phyloP scores from a whole-genome alignment of 2,797 vertebrate species.

The Eulemur albifrons region DNA sequence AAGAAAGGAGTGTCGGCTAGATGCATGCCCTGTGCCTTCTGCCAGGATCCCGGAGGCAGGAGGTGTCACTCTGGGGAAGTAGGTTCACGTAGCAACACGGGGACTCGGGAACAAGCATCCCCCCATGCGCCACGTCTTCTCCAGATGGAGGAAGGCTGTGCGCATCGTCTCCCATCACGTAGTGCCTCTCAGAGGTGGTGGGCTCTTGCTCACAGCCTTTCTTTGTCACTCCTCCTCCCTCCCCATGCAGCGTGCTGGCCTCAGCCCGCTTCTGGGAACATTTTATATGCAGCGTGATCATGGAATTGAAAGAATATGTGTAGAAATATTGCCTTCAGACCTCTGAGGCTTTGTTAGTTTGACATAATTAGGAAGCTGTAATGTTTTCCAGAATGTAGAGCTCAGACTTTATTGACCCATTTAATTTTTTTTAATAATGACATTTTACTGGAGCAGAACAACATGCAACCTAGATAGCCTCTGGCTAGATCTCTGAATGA shows the following conservation, averaged over 20 bases:
- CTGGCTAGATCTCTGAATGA: slow-evolving; percentile 49
- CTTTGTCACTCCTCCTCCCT: background rate
- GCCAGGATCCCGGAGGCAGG: background rate
- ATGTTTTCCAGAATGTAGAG: slow-evolving; percentile 63
- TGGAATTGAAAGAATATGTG: slow-evolving; percentile 13
- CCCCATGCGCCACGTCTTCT: rapidly evolving
- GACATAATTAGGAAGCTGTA: slow-evolving; percentile 64
- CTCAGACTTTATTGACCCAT: slow-evolving; percentile 69
- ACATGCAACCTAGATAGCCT: slow-evolving; percentile 26
- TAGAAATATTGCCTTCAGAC: slow-evolving; percentile 23
- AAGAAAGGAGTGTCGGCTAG: background rate
- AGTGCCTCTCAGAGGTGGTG: background rate
- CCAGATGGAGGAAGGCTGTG: background rate
- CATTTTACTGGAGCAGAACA: slow-evolving; percentile 64
- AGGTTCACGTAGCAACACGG: background rate
- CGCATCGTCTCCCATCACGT: rapidly evolving
- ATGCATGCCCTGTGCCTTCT: background rate
- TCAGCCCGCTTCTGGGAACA: background rate
- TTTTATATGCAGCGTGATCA: background rate
- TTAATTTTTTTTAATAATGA: slow-evolving; percentile 62
- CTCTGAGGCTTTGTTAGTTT: slow-evolving; percentile 28
- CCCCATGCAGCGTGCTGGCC: background rate
- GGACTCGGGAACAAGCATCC: background rate
- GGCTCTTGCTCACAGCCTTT: background rate
- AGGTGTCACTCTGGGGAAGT: background rate